Evolutionary conservation across 2,797 vertebrate genomes (phyloP).

Genomic region (Euthynnus affinis): DNA sequence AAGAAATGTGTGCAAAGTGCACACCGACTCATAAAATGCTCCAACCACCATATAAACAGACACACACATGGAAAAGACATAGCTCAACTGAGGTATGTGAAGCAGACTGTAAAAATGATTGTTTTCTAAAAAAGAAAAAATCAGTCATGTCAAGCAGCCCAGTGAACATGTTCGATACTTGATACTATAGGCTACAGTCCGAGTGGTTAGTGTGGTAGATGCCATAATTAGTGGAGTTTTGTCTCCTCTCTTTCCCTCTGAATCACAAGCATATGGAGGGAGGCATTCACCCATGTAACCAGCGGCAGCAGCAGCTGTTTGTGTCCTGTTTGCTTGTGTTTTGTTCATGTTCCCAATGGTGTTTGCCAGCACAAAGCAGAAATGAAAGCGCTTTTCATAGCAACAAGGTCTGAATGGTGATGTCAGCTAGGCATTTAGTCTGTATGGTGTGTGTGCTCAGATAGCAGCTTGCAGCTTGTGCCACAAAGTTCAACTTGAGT

Average conservation of each 20-base stretch:
- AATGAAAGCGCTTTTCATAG: slow-evolving; percentile 85
- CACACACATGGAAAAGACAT: slow-evolving; percentile 37
- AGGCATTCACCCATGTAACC: slow-evolving; percentile 75
- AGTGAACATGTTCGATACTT: slow-evolving; percentile 41
- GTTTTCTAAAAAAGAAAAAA: slow-evolving; percentile 20
- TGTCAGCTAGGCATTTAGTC: slow-evolving; percentile 73
- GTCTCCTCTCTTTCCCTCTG: slow-evolving; percentile 51
- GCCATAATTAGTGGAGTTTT: slow-evolving; percentile 72
- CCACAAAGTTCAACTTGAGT: slow-evolving; percentile 52
- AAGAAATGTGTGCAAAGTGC: slow-evolving; percentile 20
- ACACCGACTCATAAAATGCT: slow-evolving; percentile 28
- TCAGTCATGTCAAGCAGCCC: slow-evolving; percentile 10
- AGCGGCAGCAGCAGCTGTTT: slow-evolving; percentile 82
- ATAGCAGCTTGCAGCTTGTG: slow-evolving; percentile 49
- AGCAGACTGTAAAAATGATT: slow-evolving; percentile 31
- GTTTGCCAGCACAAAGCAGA: slow-evolving; percentile 84
- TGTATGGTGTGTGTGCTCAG: slow-evolving; percentile 46
- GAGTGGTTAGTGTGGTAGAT: slow-evolving; percentile 46
- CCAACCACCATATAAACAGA: slow-evolving; percentile 47
- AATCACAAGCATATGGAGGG: slow-evolving; percentile 71
- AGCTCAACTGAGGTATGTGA: slow-evolving; percentile 37
- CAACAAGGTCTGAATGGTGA: slow-evolving; percentile 80
- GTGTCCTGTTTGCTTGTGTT: slow-evolving; percentile 82
- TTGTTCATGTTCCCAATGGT: slow-evolving; percentile 81
- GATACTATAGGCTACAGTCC: slow-evolving; percentile 31